phyloP scores from a whole-genome alignment of 2,888 invertebrate species.

The Papilio demoleus region DNA sequence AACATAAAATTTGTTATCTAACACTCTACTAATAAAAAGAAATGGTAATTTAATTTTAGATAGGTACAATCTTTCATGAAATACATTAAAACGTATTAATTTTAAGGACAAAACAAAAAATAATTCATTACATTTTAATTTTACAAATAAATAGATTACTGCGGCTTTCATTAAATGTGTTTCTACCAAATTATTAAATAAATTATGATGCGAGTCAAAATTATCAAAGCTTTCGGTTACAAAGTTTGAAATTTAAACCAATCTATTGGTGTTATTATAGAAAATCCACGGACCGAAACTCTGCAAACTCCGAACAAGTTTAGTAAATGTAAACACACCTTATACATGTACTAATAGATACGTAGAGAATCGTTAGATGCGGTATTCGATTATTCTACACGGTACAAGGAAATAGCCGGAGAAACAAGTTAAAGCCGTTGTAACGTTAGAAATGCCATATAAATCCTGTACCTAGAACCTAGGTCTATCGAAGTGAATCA shows the following conservation, averaged over 20 bases:
- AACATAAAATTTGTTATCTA: too few relatives aligned
- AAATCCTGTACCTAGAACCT: not conserved
- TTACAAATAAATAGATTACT: too few relatives aligned
- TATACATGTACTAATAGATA: conserved; percentile 8
- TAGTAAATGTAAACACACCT: conserved; percentile 32
- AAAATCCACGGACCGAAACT: conserved; percentile 20
- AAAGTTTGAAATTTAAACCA: not conserved
- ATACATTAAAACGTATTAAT: too few relatives aligned
- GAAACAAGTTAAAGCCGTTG: conserved; percentile 16
- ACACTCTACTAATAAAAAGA: too few relatives aligned
- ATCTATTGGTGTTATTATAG: conserved; percentile 8
- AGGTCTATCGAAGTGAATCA: not conserved
- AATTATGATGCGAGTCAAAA: not conserved
- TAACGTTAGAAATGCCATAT: conserved; percentile 21
- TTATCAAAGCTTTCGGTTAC: conserved; percentile 12
- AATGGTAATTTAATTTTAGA: too few relatives aligned
- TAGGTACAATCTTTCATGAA: too few relatives aligned
- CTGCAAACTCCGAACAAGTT: conserved; percentile 23
- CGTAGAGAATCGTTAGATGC: conserved; percentile 14
- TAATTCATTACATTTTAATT: too few relatives aligned
- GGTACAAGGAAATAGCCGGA: conserved; percentile 26
- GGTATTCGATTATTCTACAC: conserved; percentile 25
- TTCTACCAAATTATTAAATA: not conserved
- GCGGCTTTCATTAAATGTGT: not conserved
- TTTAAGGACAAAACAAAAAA: too few relatives aligned